Conservation (phyloP, 2,888 invertebrate species). For the Orthosia cruda region DNA sequence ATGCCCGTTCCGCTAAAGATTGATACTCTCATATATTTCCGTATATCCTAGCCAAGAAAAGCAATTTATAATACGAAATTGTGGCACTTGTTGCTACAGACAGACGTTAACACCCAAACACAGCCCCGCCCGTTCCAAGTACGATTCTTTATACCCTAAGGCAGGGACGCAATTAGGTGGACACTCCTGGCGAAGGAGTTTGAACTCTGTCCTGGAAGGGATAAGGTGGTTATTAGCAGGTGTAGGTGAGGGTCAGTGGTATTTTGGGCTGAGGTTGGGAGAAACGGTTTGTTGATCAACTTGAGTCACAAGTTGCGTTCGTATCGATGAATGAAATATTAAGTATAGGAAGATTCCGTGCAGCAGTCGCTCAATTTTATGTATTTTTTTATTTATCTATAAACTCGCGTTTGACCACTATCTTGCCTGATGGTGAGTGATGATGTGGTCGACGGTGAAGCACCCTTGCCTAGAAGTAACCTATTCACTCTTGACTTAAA, state of each 20-base stretch:
- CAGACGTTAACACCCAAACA: slow-evolving; percentile 55
- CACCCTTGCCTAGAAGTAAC: too few species aligned
- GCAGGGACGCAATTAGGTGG: slow-evolving; percentile 63
- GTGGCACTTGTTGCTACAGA: slow-evolving; percentile 62
- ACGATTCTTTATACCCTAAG: slow-evolving; percentile 53
- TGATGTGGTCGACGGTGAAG: too few species aligned
- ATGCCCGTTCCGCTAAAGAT: not conserved
- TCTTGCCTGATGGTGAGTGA: too few species aligned
- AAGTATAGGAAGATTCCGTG: slow-evolving; percentile 1
- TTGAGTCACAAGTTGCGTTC: slow-evolving; percentile 45
- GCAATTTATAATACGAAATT: slow-evolving; percentile 60
- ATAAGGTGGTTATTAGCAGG: slow-evolving; percentile 32
- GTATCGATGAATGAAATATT: slow-evolving; percentile 40
- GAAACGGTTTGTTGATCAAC: slow-evolving; percentile 40
- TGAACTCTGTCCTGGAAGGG: not conserved
- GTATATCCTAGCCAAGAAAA: slow-evolving; percentile 23
- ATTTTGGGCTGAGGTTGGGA: slow-evolving; percentile 52
- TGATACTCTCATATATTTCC: slow-evolving; percentile 33
- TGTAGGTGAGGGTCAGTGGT: slow-evolving; percentile 36
- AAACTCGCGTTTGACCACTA: too few species aligned
- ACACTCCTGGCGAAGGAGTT: slow-evolving; percentile 9
- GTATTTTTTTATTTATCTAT: too few species aligned
- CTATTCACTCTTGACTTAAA: too few species aligned
- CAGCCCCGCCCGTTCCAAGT: slow-evolving; percentile 63
- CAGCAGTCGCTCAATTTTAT: too few species aligned